Conservation (phyloP, 2,888 invertebrate species). For the Plusia festucae region DNA sequence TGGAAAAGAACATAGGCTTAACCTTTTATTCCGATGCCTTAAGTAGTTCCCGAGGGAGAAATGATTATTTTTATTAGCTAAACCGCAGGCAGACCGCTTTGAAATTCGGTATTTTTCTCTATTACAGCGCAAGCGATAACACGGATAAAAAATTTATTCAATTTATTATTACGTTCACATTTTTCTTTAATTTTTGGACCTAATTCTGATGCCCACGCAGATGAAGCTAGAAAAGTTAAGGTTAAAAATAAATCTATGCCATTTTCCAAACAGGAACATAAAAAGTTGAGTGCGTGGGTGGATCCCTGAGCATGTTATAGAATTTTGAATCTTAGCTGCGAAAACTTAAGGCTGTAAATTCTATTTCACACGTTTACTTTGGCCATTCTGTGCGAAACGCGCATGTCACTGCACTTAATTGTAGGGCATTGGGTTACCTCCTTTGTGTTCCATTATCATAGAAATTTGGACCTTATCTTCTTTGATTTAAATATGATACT, state of each 20-base stretch:
- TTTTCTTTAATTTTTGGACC: neutral
- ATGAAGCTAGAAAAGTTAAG: neutral
- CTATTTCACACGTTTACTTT: neutral
- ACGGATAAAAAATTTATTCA: no score
- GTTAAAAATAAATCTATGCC: neutral
- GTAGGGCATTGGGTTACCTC: neutral
- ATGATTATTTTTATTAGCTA: no score
- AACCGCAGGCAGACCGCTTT: no score
- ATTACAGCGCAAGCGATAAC: no score
- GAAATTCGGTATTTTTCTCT: no score
- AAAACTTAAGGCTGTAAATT: neutral
- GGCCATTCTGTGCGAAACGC: neutral
- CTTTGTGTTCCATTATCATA: neutral
- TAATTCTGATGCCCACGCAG: neutral
- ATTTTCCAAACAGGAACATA: neutral
- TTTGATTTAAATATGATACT: neutral
- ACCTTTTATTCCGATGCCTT: no score
- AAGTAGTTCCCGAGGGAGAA: no score
- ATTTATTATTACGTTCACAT: no score
- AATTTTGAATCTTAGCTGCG: neutral
- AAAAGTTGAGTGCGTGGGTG: neutral
- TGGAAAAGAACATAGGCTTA: no score
- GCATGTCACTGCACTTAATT: neutral
- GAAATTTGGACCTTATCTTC: neutral
- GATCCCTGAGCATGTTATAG: neutral